Evolutionary conservation across 2,113 vertebrate genomes (phyloP), one percentile per base, ranked within the genome.

Genomic region (Rhegmatorhina hoffmannsi): DNA sequence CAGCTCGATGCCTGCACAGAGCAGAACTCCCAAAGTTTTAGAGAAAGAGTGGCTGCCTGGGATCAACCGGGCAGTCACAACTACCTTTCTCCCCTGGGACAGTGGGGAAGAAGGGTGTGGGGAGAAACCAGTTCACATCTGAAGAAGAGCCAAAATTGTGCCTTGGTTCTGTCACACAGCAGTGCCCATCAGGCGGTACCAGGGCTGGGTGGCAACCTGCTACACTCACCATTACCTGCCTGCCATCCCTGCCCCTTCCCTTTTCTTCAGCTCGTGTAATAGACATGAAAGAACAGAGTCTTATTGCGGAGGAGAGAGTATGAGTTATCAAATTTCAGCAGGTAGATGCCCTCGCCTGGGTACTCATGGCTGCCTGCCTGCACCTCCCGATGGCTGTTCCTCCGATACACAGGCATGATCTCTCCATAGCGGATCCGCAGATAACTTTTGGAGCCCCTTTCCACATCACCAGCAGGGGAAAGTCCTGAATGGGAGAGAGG

Each of bases 231-330:
- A 21, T 33, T 55, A 46, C 72, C 62, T 29, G 67, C 72, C 60
- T 82, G 94, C 94, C 31, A 9, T 94, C 91, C 91, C 90, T 69
- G 87, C 79, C 80, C 70, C 36, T 69, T 87, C 60, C 58, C 16
- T 2, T 68, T 34, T 62, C 90, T 95, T 98, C 97, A 98, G 95
- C 97, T 97, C 5, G 98, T 99, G 93, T 99, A 99, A 96, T 99
- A 99, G 88, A 99, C 95, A 24, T 99, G 99, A 97, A 99, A 99
- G 97, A 99, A 99, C 34, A 99, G 98, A 86, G 99, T 99, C 98
- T 99, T 99, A 94, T 99, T 99, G 96, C 99, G 98, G 93, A 99
- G 99, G 43, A 99, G 98, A 10, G 99, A 99, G 97, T 99, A 99
- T 0, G 99, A 99, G 97, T 99, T 99, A 96, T 99, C 99, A 18